phyloP scores from a whole-genome alignment of 2,888 invertebrate species.

The Nudaria mundana region DNA sequence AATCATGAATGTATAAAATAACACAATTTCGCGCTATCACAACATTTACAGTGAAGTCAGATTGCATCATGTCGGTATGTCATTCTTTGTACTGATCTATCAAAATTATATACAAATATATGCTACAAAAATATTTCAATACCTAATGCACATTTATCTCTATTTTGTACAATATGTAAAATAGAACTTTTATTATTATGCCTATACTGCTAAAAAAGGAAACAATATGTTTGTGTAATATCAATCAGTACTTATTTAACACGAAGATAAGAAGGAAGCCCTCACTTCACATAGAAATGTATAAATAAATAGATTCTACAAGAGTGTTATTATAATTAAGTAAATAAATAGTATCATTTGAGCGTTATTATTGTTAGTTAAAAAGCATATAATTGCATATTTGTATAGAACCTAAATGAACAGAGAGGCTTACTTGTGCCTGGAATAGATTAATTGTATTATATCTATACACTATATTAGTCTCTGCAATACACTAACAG shows the following conservation, averaged over 20 bases:
- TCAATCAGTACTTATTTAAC: constrained; percentile 19
- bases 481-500: constrained; percentile 7
- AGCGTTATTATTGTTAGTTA: constrained; percentile 33
- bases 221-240: constrained; percentile 15
- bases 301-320: constrained; percentile 24
- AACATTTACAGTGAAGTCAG: constrained; percentile 21
- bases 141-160: constrained; percentile 31
- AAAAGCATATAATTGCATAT: constrained; percentile 27
- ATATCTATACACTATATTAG: constrained; percentile 6
- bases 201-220: constrained; percentile 21
- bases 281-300: constrained; percentile 33
- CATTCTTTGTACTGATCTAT: constrained; percentile 53
- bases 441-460: constrained; percentile 7
- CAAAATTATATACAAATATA: constrained; percentile 46
- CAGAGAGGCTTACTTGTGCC: constrained; percentile 6
- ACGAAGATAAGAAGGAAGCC: constrained; percentile 34
- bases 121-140: constrained; percentile 36
- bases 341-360: constrained; percentile 32
- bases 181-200: constrained; percentile 37
- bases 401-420: constrained; percentile 27
- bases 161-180: constrained; percentile 42
- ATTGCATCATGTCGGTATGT: constrained; percentile 29
- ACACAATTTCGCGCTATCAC: constrained; percentile 22
- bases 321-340: constrained; percentile 21
- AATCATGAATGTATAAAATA: constrained; percentile 46